Evolutionary conservation across 2,888 invertebrate species (phyloP).

Genomic region (Synergus japonicus): DNA sequence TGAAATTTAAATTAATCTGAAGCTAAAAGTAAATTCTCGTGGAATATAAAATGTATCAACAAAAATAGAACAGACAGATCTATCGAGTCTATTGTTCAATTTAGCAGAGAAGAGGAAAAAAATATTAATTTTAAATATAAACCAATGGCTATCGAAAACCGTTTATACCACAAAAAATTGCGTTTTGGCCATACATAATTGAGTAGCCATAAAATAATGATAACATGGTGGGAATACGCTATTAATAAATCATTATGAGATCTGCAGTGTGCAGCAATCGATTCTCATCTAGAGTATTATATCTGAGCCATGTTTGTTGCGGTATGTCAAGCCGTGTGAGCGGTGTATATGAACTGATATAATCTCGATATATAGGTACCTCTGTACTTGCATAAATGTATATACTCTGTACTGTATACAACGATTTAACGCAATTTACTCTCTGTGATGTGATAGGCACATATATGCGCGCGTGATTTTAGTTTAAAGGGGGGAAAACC

Average conservation of each 20-base stretch:
- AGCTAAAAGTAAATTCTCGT: too few relatives aligned
- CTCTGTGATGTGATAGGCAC: constrained; percentile 7
- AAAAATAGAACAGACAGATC: background rate
- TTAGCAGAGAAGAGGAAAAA: background rate
- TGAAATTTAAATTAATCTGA: too few relatives aligned
- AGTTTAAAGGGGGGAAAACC: constrained; percentile 6
- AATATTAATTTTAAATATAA: background rate
- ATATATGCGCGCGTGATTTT: constrained; percentile 30
- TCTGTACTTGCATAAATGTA: background rate
- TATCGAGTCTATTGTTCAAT: background rate
- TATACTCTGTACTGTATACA: background rate
- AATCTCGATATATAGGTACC: constrained; percentile 20
- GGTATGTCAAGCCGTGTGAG: constrained; percentile 49
- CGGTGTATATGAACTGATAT: constrained; percentile 42
- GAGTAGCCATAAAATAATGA: background rate
- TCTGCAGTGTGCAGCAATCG: constrained; percentile 60
- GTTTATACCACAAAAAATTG: too few relatives aligned
- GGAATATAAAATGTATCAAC: too few relatives aligned
- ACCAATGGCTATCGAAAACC: too few relatives aligned
- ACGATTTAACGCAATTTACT: constrained; percentile 20
- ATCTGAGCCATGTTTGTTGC: constrained; percentile 51
- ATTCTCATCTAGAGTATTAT: constrained; percentile 55
- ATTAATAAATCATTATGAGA: constrained; percentile 64
- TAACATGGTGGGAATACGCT: constrained; percentile 50
- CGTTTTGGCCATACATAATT: background rate